Base-by-base conservation (phyloP, 1,140 invertebrate species). In the Luehdorfia chinensis region DNA sequence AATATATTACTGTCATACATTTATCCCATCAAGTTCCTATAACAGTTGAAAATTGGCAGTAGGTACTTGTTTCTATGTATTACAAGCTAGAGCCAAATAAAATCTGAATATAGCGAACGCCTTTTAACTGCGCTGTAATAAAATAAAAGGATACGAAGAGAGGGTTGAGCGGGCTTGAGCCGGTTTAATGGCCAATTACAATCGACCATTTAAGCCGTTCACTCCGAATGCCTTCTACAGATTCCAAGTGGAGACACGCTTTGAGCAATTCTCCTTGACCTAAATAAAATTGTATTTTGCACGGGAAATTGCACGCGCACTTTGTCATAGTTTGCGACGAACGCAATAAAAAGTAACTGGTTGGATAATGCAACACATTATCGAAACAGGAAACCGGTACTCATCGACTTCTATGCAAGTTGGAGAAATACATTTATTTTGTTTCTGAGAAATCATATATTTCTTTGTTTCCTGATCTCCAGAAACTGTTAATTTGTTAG, bases 181-280 rank as follows among this genome's bases (percentile, higher is more conserved):
- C 18, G 34, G 34, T 37, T 37, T 37, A 19, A 37, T 16, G 34
- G 34, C 18, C 34, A 37, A 37, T 37, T 37, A 37, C 34, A 37
- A 37, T 37, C 34, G 34, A 4, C 34, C 18, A 37, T 37, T 37
- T 37, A 7, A 16, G 12, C 34, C 34, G 18, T 37, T 37, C 34
- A 37, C 33, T n/a, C 8, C 34, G 16, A 36, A 23, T 30, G 27
- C 27, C n/a, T 30, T 9, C 8, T 11, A 12, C 27, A 30, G 27
- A 12, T 30, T 30, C 27, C 27, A 11, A 1, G 21, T 8, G 5
- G 1, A 25, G 21, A 25, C 21, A 5, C 21, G 21, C 32, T 33
- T n/a, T 1, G 14, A 33, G 16, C 34, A 9, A 37, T 4, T 21
- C 18, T 21, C 34, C 34, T 37, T 37, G 34, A 37, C 34, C 34